Conservation (phyloP, 1,140 invertebrate species). For the Parapsyche elsis region DNA sequence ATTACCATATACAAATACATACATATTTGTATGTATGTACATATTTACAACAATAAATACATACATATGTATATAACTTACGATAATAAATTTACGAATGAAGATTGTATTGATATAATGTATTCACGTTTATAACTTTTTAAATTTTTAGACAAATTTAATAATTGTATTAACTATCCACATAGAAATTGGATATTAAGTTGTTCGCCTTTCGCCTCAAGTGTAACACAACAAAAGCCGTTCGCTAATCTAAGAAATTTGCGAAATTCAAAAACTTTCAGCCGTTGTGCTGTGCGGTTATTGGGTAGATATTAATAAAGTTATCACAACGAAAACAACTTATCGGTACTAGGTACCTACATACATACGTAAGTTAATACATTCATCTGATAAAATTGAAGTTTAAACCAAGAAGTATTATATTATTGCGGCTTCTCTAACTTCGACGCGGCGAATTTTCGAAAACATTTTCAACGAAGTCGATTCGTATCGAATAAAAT, state of each 20-base stretch:
- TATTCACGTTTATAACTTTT: too few species aligned
- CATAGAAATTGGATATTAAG: too few species aligned
- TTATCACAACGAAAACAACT: slow-evolving; percentile 26
- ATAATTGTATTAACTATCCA: too few species aligned
- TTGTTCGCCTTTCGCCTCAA: neutral
- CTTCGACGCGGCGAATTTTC: slow-evolving; percentile 3
- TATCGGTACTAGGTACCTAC: too few species aligned
- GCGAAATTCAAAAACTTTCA: slow-evolving; percentile 26
- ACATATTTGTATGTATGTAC: too few species aligned
- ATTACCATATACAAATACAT: too few species aligned
- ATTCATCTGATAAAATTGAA: slow-evolving; percentile 5
- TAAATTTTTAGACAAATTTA: too few species aligned
- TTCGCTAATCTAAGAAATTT: slow-evolving; percentile 10
- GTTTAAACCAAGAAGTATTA: slow-evolving; percentile 19
- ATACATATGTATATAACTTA: too few species aligned
- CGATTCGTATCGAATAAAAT: neutral
- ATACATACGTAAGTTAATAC: neutral
- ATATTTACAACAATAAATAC: too few species aligned
- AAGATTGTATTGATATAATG: too few species aligned
- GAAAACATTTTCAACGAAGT: neutral
- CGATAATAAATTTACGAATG: too few species aligned
- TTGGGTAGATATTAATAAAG: slow-evolving; percentile 19
- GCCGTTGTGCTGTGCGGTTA: neutral
- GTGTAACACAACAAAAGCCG: neutral
- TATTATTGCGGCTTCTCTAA: neutral